A percentile compares a stretch with the other conserved stretches of the same genome.
Conservation (phyloP, 2,113 vertebrate species). For the Dicentrarchus labrax region DNA sequence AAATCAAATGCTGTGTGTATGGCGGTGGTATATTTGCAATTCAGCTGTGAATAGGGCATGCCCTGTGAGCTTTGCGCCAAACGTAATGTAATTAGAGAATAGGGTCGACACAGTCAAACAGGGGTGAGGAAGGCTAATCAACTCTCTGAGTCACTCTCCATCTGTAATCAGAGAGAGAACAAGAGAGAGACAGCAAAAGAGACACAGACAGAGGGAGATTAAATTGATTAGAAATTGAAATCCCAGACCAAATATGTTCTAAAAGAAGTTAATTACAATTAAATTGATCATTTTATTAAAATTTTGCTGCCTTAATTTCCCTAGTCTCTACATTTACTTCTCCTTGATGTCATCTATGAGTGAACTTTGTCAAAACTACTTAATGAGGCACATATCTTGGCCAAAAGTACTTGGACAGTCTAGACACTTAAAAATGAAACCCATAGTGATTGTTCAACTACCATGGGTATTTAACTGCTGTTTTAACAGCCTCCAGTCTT, state of each 20-base stretch:
- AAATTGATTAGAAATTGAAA: constrained; percentile 72
- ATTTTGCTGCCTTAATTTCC: constrained; percentile 57
- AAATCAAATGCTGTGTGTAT: not conserved
- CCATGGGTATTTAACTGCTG: not conserved
- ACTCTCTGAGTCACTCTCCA: constrained; percentile 62
- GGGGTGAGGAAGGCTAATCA: constrained; percentile 70
- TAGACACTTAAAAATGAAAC: not conserved
- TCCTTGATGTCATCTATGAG: constrained; percentile 17
- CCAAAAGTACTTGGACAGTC: constrained; percentile 5
- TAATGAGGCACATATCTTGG: not conserved
- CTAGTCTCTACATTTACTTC: not conserved
- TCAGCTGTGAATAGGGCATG: constrained; percentile 26
- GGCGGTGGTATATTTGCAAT: constrained; percentile 11
- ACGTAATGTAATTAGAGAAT: constrained; percentile 75
- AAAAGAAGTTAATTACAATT: constrained; percentile 78
- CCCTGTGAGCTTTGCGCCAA: constrained; percentile 51
- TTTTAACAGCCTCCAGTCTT: not conserved
- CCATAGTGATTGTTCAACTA: not conserved
- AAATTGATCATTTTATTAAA: constrained; percentile 65
- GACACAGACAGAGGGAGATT: constrained; percentile 47
- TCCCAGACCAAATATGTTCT: constrained; percentile 70
- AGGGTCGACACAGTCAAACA: constrained; percentile 55
- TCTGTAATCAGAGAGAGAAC: constrained; percentile 68
- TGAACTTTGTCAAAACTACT: constrained; percentile 1
- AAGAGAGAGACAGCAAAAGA: constrained; percentile 13